These are phyloP conservation scores for Monochamus alternatus DNA, from an alignment of 2,888 invertebrate species.

Conservation along the genomic window DNA sequence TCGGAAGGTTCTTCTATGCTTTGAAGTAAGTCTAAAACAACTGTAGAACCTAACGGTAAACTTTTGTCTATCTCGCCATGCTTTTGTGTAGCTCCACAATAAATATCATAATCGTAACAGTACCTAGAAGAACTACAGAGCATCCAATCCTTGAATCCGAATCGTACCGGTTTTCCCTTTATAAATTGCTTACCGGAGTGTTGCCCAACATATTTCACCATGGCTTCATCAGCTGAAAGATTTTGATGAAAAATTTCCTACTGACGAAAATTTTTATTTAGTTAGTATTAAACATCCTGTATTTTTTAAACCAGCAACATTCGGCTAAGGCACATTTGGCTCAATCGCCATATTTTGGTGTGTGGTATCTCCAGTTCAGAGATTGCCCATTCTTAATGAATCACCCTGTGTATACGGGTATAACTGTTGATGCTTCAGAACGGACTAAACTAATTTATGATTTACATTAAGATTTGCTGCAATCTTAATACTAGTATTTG, in stretches of 20 bases:
- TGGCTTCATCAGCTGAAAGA: neutral
- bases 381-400: too few relatives aligned
- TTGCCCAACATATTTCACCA: neutral
- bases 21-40: neutral
- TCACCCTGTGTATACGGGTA: too few relatives aligned
- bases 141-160: slow-evolving; percentile 1
- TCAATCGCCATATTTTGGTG: too few relatives aligned
- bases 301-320: too few relatives aligned
- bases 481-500: too few relatives aligned
- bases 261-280: too few relatives aligned
- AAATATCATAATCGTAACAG: neutral
- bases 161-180: slow-evolving; percentile 2
- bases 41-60: neutral
- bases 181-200: neutral
- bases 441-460: too few relatives aligned
- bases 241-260: neutral
- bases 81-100: slow-evolving; percentile 6
- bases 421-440: too few relatives aligned
- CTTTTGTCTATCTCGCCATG: neutral
- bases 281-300: too few relatives aligned
- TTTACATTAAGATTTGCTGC: too few relatives aligned
- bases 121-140: neutral
- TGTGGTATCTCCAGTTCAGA: too few relatives aligned
- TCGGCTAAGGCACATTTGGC: too few relatives aligned
- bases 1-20: slow-evolving; percentile 1